These are phyloP conservation scores for Phyllotreta striolata DNA, from an alignment of 2,888 invertebrate species.

Conservation along the genomic window DNA sequence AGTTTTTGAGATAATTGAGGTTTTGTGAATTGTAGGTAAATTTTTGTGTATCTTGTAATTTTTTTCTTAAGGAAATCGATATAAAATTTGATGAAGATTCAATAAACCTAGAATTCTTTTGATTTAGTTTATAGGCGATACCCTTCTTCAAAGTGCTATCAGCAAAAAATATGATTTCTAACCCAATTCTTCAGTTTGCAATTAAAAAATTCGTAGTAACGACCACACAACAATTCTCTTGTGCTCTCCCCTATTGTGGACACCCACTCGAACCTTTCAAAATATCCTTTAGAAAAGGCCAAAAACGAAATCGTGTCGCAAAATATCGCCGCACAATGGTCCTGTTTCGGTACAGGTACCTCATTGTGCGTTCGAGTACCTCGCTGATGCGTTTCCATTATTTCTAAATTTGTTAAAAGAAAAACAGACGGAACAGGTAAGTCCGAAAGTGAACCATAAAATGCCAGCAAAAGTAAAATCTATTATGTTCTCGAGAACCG, in stretches of 20 bases:
- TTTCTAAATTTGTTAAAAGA: constrained; percentile 31
- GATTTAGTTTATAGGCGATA: too few relatives aligned
- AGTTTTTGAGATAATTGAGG: too few relatives aligned
- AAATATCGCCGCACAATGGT: neutral
- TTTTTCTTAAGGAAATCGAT: too few relatives aligned
- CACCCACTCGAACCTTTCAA: neutral
- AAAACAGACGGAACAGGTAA: constrained; percentile 23
- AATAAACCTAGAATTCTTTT: too few relatives aligned
- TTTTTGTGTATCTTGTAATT: too few relatives aligned
- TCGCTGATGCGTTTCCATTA: constrained; percentile 32
- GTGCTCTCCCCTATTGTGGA: neutral
- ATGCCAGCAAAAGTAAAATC: constrained; percentile 29
- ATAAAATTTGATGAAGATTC: too few relatives aligned
- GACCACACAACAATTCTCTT: neutral
- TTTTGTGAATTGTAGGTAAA: too few relatives aligned
- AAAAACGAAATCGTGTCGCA: constrained; percentile 1
- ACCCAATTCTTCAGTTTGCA: neutral
- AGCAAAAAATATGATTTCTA: neutral
- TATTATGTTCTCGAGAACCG: constrained; percentile 38
- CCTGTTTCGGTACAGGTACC: neutral
- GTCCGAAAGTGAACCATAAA: constrained; percentile 35
- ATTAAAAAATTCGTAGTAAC: neutral
- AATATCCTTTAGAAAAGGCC: neutral
- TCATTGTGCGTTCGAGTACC: constrained; percentile 33
- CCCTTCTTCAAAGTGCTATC: too few relatives aligned